Percentiles rank a stretch among this genome's conserved stretches.
Evolutionary conservation across 2,888 invertebrate species (phyloP).

Genomic region (Ariolimax columbianus): DNA sequence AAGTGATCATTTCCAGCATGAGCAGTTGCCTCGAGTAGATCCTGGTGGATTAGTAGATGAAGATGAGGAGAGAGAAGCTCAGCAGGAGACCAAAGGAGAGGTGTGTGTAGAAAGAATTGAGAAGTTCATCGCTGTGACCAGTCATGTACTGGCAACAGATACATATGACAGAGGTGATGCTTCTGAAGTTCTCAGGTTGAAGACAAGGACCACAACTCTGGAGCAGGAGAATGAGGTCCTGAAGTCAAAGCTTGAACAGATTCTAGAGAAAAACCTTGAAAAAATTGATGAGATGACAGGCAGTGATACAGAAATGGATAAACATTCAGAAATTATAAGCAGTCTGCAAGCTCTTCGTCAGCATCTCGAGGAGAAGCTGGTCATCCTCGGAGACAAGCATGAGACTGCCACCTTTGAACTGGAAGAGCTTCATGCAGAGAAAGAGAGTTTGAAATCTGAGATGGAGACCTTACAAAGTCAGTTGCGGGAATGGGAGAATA

Average conservation of each 20-base stretch:
- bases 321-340: conserved; percentile 36
- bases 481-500: conserved; percentile 67
- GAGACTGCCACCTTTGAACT: conserved; percentile 64
- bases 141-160: conserved; percentile 17
- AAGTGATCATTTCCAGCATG: conserved; percentile 3
- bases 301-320: background rate
- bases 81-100: background rate
- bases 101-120: conserved; percentile 40
- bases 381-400: conserved; percentile 50
- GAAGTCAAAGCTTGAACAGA: conserved; percentile 39
- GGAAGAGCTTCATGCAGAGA: conserved; percentile 60
- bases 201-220: conserved; percentile 21
- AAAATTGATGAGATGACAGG: background rate
- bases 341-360: conserved; percentile 51
- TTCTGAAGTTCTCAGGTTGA: conserved; percentile 1
- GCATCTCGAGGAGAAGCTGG: conserved; percentile 53
- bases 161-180: conserved; percentile 1
- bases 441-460: conserved; percentile 55
- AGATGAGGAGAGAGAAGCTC: background rate
- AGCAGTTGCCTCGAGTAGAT: background rate
- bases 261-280: background rate
- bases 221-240: conserved; percentile 46
- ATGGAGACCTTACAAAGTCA: conserved; percentile 54
- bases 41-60: background rate
- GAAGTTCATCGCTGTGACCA: conserved; percentile 28